These are phyloP conservation scores for Pseudochromis fuscus DNA, from an alignment of 2,797 vertebrate species.

Conservation along the genomic window DNA sequence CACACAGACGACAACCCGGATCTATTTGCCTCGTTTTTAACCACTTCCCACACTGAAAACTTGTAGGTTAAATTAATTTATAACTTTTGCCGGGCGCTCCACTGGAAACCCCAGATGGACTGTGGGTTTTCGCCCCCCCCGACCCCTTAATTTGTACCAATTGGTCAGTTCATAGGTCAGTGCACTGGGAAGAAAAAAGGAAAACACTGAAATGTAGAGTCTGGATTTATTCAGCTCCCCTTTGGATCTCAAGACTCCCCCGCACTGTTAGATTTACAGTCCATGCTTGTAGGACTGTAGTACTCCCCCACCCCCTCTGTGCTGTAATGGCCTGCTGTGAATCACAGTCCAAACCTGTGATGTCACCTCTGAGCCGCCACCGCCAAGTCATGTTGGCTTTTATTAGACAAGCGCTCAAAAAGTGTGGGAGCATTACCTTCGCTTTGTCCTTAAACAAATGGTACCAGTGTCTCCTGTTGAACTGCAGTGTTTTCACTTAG, in stretches of 20 bases:
- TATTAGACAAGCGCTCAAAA: slow-evolving; percentile 19
- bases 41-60: neutral
- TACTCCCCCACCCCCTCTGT: slow-evolving; percentile 23
- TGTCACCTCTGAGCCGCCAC: slow-evolving; percentile 49
- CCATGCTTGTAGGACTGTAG: slow-evolving; percentile 9
- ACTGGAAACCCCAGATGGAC: neutral
- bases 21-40: neutral
- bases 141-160: neutral
- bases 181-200: neutral
- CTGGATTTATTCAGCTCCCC: slow-evolving; percentile 40
- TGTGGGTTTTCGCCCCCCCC: too few species aligned
- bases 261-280: slow-evolving; percentile 58
- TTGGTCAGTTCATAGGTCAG: slow-evolving; percentile 15
- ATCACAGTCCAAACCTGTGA: slow-evolving; percentile 58
- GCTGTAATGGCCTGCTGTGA: slow-evolving; percentile 50
- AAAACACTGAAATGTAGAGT: slow-evolving; percentile 1
- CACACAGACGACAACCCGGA: neutral
- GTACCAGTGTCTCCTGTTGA: neutral
- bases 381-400: neutral
- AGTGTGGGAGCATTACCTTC: slow-evolving; percentile 1
- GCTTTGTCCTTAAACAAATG: slow-evolving; percentile 4
- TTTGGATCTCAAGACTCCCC: slow-evolving; percentile 48
- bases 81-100: neutral
- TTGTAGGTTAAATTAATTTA: slow-evolving; percentile 4
- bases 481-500: slow-evolving; percentile 10